Conservation (phyloP, 2,113 vertebrate species). For the Tupaia chinensis region DNA sequence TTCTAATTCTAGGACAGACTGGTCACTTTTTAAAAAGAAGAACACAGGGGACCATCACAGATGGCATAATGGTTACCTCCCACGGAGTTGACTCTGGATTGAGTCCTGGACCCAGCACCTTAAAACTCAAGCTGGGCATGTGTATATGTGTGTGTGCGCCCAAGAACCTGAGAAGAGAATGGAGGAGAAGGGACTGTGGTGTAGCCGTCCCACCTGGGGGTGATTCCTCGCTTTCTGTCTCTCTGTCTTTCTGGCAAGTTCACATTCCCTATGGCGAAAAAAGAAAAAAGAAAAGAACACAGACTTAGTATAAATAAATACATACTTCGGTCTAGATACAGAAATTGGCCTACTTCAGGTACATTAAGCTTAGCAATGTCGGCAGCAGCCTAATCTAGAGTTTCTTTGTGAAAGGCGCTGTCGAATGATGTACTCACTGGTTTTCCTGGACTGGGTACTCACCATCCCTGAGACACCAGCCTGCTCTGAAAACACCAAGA, state of each 20-base stretch:
- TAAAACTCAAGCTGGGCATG: no score
- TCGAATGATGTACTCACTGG: neutral
- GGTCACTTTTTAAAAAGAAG: neutral
- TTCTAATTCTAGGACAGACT: neutral
- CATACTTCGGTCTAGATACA: neutral
- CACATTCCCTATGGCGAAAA: no score
- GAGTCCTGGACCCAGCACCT: no score
- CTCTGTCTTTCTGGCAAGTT: no score
- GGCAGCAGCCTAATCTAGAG: neutral
- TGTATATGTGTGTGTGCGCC: no score
- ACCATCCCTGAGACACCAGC: rapidly evolving
- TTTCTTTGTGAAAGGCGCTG: neutral
- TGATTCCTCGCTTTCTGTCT: no score
- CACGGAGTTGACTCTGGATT: no score
- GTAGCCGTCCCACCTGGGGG: no score
- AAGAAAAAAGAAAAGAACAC: neutral
- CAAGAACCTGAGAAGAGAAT: no score
- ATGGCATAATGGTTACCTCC: no score
- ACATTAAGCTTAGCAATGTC: neutral
- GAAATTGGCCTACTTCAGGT: neutral
- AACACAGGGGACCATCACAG: no score
- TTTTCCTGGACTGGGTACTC: neutral
- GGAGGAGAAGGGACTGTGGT: no score
- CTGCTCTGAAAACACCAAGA: neutral
- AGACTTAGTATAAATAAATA: slow-evolving; percentile 7